phyloP scores from a whole-genome alignment of 2,888 invertebrate species.

The Tridacna crocea region DNA sequence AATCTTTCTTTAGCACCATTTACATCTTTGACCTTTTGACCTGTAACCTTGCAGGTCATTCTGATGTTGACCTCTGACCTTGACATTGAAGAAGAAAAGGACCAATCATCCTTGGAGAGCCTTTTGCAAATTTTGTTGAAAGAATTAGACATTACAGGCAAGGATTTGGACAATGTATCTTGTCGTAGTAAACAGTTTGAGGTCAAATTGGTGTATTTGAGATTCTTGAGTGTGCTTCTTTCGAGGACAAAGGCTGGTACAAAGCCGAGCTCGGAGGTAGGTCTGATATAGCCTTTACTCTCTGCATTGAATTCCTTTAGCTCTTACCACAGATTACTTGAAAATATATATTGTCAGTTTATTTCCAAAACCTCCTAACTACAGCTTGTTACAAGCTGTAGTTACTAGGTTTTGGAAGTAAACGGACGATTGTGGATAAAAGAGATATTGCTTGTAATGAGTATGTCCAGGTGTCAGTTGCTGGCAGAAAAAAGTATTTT shows the following conservation, averaged over 20 bases:
- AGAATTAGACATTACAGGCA: slow-evolving; percentile 80
- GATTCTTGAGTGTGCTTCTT: slow-evolving; percentile 89
- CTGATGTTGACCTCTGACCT: slow-evolving; percentile 95
- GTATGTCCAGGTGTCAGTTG: too few species aligned
- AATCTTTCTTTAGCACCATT: neutral
- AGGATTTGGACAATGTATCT: slow-evolving; percentile 84
- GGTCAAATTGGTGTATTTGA: slow-evolving; percentile 94
- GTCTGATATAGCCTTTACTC: slow-evolving; percentile 23
- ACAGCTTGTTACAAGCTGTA: too few species aligned
- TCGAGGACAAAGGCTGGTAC: slow-evolving; percentile 81
- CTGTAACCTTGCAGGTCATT: slow-evolving; percentile 87
- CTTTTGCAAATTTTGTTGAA: slow-evolving; percentile 89
- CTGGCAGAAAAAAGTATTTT: too few species aligned
- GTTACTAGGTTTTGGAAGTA: too few species aligned
- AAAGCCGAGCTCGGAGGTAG: slow-evolving; percentile 85
- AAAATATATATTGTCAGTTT: too few species aligned
- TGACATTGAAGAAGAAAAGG: slow-evolving; percentile 93
- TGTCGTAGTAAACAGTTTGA: slow-evolving; percentile 91
- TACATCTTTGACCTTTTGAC: neutral
- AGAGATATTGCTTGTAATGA: too few species aligned
- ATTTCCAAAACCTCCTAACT: too few species aligned
- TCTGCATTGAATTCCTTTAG: too few species aligned
- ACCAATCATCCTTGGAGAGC: slow-evolving; percentile 91
- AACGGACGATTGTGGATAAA: too few species aligned
- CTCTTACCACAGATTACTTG: too few species aligned